These are phyloP conservation scores for Varroa destructor DNA, from an alignment of 1,140 invertebrate species.

Conservation along the genomic window DNA sequence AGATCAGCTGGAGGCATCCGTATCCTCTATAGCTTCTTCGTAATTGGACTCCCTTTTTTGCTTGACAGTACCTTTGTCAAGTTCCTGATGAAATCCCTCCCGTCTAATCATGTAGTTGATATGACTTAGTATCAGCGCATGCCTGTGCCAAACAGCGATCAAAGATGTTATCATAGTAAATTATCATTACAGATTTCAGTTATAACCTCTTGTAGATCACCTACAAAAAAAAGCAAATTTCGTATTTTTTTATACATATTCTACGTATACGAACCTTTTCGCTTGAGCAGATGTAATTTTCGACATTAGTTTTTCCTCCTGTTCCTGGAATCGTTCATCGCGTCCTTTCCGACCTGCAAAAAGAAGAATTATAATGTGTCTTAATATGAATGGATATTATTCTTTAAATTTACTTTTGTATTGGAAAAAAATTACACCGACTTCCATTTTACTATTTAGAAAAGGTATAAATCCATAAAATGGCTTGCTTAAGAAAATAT, in stretches of 20 bases:
- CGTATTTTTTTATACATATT: not conserved
- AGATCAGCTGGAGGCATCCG: too few relatives aligned
- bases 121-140: constrained; percentile 1
- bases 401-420: not conserved
- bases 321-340: constrained; percentile 17
- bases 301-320: constrained; percentile 23
- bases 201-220: not conserved
- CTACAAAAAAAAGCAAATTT: too few relatives aligned
- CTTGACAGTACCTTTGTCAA: too few relatives aligned
- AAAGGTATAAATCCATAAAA: not conserved
- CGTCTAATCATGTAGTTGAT: constrained; percentile 9
- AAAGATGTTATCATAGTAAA: not conserved
- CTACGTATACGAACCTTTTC: not conserved
- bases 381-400: not conserved
- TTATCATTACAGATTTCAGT: not conserved
- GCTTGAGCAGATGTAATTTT: not conserved
- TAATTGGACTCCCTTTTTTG: too few relatives aligned
- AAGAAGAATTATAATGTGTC: not conserved
- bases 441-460: not conserved
- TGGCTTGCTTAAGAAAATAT: not conserved
- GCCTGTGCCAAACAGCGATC: not conserved
- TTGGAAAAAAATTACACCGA: not conserved
- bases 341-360: constrained; percentile 5
- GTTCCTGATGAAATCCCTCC: not conserved
- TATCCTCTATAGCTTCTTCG: too few relatives aligned